Percentiles rank a stretch among this genome's conserved stretches.
Evolutionary conservation across 2,797 vertebrate genomes (phyloP).

Genomic region (Morus bassanus): DNA sequence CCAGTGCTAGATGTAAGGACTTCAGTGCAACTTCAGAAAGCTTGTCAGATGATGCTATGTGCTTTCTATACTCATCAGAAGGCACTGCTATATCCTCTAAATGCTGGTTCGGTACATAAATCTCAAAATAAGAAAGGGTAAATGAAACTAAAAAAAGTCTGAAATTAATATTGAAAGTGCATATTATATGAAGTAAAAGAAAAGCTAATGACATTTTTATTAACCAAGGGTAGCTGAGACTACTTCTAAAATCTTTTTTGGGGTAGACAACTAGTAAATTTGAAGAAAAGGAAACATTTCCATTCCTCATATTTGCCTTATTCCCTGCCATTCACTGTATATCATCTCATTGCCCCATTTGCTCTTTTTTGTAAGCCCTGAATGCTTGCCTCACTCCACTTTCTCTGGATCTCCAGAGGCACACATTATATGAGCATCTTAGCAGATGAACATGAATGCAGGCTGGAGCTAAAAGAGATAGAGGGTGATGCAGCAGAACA

Average conservation of each 20-base stretch:
- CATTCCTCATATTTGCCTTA: background rate
- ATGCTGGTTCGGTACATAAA: background rate
- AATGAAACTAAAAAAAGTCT: background rate
- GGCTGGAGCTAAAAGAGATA: background rate
- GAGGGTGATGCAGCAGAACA: background rate
- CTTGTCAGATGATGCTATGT: background rate
- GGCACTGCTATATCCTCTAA: background rate
- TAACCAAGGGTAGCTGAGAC: background rate
- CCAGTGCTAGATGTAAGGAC: background rate
- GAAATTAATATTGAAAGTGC: background rate
- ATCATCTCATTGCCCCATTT: background rate
- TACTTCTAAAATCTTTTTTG: background rate
- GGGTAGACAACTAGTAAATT: background rate
- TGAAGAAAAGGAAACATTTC: background rate
- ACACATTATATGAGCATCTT: background rate
- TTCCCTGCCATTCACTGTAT: background rate
- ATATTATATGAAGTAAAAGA: background rate
- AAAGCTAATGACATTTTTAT: background rate
- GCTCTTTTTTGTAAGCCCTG: background rate
- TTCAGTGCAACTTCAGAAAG: background rate
- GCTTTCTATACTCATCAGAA: background rate
- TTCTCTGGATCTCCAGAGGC: background rate
- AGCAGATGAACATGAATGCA: background rate
- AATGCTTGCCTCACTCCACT: background rate
- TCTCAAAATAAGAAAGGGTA: background rate